Percentiles rank a stretch among this genome's conserved stretches.
These are phyloP conservation scores for Myodes glareolus DNA, from an alignment of 2,113 vertebrate genomes.

Conservation along the genomic window DNA sequence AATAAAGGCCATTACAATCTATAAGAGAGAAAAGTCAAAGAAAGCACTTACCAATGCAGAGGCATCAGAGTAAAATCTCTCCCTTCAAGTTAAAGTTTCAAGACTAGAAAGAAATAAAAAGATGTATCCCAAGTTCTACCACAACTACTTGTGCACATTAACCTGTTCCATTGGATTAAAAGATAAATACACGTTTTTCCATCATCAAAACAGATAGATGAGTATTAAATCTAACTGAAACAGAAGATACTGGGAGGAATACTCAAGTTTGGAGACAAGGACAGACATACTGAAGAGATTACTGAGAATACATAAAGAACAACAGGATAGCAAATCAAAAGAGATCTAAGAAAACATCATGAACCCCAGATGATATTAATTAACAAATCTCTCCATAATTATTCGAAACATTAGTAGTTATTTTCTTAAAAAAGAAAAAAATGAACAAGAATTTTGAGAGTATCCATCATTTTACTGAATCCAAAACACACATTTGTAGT, in stretches of 20 bases:
- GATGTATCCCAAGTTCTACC: neutral
- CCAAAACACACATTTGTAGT: no score
- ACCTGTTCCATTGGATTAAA: neutral
- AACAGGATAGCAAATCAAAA: neutral
- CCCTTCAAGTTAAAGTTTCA: neutral
- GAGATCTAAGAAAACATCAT: no score
- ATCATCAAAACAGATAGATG: neutral
- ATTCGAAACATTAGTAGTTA: no score
- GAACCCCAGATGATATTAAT: no score
- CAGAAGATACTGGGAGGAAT: neutral
- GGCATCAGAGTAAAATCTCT: neutral
- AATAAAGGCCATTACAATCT: neutral
- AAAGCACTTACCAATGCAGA: neutral
- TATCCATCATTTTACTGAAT: no score
- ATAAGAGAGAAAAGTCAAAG: neutral
- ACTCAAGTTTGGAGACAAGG: neutral
- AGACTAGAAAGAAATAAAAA: neutral
- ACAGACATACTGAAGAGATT: neutral
- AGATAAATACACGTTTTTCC: neutral
- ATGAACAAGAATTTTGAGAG: no score
- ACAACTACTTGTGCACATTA: neutral
- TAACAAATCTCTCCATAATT: no score
- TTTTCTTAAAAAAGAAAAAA: no score
- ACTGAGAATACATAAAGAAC: no score
- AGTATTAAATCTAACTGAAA: no score